phyloP scores from a whole-genome alignment of 2,888 invertebrate species.

The Eretmocerus hayati region DNA sequence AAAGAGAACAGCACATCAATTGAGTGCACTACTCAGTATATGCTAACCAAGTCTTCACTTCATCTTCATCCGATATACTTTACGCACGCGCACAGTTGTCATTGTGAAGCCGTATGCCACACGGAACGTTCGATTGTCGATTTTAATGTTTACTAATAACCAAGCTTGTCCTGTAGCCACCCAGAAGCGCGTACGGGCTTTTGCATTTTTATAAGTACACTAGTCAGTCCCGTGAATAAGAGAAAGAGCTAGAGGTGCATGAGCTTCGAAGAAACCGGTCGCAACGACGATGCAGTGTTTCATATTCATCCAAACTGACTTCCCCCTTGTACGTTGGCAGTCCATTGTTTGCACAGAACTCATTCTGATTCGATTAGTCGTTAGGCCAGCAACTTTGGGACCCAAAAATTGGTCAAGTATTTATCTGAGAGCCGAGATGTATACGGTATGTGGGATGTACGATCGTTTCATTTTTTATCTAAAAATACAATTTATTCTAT shows the following conservation, averaged over 20 bases:
- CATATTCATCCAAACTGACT: slow-evolving; percentile 38
- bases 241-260: slow-evolving; percentile 4
- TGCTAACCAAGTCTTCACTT: too few species aligned
- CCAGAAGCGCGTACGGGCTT: slow-evolving; percentile 43
- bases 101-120: too few species aligned
- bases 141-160: slow-evolving; percentile 49
- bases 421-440: neutral
- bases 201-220: slow-evolving; percentile 47
- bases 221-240: slow-evolving; percentile 5
- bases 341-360: slow-evolving; percentile 17
- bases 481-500: too few species aligned
- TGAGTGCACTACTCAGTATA: too few species aligned
- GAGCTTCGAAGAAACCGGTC: slow-evolving; percentile 34
- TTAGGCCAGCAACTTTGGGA: slow-evolving; percentile 3
- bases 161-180: slow-evolving; percentile 46
- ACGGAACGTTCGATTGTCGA: slow-evolving; percentile 44
- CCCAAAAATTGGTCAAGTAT: slow-evolving; percentile 18
- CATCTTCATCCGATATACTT: too few species aligned
- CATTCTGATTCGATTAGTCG: slow-evolving; percentile 21
- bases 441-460: too few species aligned
- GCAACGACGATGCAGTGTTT: slow-evolving; percentile 30
- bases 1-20: too few species aligned
- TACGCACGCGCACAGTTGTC: neutral
- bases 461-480: too few species aligned
- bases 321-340: neutral